Base-by-base conservation (phyloP, 2,113 vertebrate genomes). In the Osmerus mordax region DNA sequence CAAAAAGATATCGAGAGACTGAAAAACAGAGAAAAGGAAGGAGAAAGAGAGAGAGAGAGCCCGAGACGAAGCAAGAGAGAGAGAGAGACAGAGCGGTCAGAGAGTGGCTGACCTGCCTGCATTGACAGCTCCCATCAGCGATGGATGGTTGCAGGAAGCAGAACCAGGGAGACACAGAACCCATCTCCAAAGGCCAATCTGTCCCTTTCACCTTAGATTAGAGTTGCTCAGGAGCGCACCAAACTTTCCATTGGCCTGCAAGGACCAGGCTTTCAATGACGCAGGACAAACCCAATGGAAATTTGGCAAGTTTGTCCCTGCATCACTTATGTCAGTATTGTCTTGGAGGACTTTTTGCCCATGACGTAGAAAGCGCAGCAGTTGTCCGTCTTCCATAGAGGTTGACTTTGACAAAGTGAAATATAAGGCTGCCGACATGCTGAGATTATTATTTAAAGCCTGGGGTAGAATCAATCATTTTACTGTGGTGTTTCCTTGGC, bases 201-300 rank as follows among this genome's bases (percentile, higher is more conserved):
- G 79, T 80, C 76, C 70, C 51, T 74, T 80, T 76, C 74, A 81
- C 82, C 78, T 84, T 78, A 56, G 54, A 56, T 56, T 16, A 18
- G 16, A 56, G 54, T 3, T 16, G 54, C 54, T 56, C 6, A 56
- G 15, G n/a, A 56, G 3, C 9, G 3, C n/a, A 18, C 2, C 16
- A 56, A 56, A 56, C 54, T 56, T 56, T 56, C 54, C 54, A n/a
- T n/a, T 56, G 3, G 15, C n/a, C 15, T 56, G 54, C 41, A 47
- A 47, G 7, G 15, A 56, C 15, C n/a, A 56, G 16, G 54, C 3
- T 56, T 56, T 56, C 16, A 56, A 18, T 56, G 54, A 56, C 6
- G 54, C 16, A 56, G 7, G 15, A 4, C 5, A 3, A n/a, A n/a
- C 5, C 54, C 54, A 56, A 15, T 56, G 54, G 54, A 56, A 56